A percentile compares a stretch with the other conserved stretches of the same genome.
These are phyloP conservation scores for Pelobates cultripes DNA, from an alignment of 2,797 vertebrate genomes.

Conservation along the genomic window DNA sequence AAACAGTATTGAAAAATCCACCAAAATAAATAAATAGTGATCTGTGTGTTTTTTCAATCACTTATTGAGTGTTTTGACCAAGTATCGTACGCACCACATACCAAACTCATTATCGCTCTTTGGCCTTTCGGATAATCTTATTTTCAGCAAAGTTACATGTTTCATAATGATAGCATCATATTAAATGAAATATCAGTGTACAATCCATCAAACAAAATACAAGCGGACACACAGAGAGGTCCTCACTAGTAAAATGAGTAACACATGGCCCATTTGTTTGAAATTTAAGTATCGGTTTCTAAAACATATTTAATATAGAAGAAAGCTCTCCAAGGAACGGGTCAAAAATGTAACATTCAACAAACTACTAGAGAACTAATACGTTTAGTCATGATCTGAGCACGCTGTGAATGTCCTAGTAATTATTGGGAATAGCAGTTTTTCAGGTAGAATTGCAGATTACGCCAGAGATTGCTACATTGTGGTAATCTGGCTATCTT, in stretches of 20 bases:
- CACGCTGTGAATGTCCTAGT: constrained; percentile 7
- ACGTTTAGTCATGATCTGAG: constrained; percentile 29
- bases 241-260: constrained; percentile 20
- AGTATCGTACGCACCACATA: too few relatives aligned
- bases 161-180: too few relatives aligned
- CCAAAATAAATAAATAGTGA: too few relatives aligned
- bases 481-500: too few relatives aligned
- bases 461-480: too few relatives aligned
- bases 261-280: constrained; percentile 26
- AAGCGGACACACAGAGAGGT: constrained; percentile 6
- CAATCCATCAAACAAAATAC: constrained; percentile 15
- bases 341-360: neutral
- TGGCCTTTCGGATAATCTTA: too few relatives aligned
- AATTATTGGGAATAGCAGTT: neutral
- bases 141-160: too few relatives aligned
- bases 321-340: neutral
- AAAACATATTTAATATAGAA: constrained; percentile 23
- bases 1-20: too few relatives aligned
- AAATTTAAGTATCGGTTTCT: constrained; percentile 35
- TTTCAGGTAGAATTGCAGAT: neutral
- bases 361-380: constrained; percentile 7
- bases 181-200: constrained; percentile 25
- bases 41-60: too few relatives aligned
- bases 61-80: too few relatives aligned
- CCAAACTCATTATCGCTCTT: too few relatives aligned